A percentile compares a stretch with the other conserved stretches of the same genome.
Evolutionary conservation across 1,140 invertebrate species (phyloP).

Genomic region (Heliconius hermathena): DNA sequence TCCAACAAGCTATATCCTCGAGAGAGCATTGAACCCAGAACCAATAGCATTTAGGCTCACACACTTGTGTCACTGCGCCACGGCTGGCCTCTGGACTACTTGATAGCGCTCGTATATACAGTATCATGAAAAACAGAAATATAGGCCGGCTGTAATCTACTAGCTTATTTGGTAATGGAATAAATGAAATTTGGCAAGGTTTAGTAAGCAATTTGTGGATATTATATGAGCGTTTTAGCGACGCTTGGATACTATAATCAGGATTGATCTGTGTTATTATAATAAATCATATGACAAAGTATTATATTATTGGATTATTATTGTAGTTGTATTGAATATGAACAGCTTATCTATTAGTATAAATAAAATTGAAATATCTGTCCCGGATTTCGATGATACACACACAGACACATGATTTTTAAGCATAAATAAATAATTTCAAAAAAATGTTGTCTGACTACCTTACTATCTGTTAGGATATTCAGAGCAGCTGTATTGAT

Average conservation of each 20-base stretch:
- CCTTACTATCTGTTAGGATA: too few relatives aligned
- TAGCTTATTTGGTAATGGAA: slow-evolving; percentile 18
- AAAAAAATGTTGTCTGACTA: too few relatives aligned
- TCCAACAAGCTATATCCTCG: too few relatives aligned
- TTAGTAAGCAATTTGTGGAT: slow-evolving; percentile 5
- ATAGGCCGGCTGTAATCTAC: slow-evolving; percentile 24
- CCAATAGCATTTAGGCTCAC: too few relatives aligned
- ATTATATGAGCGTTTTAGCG: slow-evolving; percentile 2
- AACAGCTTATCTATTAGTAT: neutral
- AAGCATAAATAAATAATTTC: too few relatives aligned
- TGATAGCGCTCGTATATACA: slow-evolving; percentile 11
- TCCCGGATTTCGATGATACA: too few relatives aligned
- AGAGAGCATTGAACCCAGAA: too few relatives aligned
- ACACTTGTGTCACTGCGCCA: too few relatives aligned
- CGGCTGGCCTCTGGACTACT: neutral
- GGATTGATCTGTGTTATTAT: neutral
- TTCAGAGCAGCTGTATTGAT: too few relatives aligned
- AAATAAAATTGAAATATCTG: too few relatives aligned
- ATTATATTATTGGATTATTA: neutral
- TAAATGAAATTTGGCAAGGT: slow-evolving; percentile 29
- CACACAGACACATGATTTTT: too few relatives aligned
- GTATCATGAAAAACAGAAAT: slow-evolving; percentile 1
- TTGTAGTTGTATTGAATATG: neutral
- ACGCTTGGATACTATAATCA: neutral
- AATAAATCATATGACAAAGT: neutral